These are phyloP conservation scores for Pampus argenteus DNA, from an alignment of 2,797 vertebrate genomes.

Conservation along the genomic window DNA sequence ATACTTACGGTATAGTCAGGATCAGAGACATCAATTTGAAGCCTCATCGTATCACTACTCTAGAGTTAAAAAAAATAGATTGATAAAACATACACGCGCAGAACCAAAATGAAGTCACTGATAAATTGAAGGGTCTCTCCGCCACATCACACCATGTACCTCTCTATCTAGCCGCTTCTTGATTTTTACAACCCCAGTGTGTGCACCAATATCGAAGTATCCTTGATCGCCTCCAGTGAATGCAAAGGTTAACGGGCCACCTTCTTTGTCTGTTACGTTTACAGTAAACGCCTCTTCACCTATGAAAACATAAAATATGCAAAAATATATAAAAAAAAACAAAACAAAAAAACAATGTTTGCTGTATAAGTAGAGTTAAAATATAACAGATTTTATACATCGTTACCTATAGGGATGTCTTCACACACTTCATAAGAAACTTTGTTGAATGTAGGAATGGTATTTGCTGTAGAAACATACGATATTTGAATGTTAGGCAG, in stretches of 20 bases:
- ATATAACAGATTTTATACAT: not conserved
- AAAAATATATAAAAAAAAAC: too few species aligned
- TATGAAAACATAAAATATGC: slow-evolving; percentile 72
- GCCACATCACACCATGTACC: slow-evolving; percentile 74
- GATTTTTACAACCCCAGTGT: slow-evolving; percentile 73
- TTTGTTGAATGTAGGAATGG: rapidly evolving
- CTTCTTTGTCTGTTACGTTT: slow-evolving; percentile 69
- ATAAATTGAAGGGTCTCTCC: not conserved
- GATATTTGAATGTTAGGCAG: not conserved
- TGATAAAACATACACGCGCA: not conserved
- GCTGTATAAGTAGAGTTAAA: not conserved
- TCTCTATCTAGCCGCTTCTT: slow-evolving; percentile 79
- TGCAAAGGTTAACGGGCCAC: slow-evolving; percentile 72
- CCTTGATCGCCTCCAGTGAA: slow-evolving; percentile 49
- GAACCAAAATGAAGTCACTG: not conserved
- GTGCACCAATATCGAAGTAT: slow-evolving; percentile 53
- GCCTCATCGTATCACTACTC: rapidly evolving
- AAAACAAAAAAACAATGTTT: not conserved
- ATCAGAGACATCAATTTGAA: not conserved
- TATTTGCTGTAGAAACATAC: slow-evolving; percentile 64
- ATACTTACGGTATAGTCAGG: rapidly evolving
- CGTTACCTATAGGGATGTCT: slow-evolving; percentile 57
- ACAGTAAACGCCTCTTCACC: slow-evolving; percentile 82
- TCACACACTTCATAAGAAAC: rapidly evolving
- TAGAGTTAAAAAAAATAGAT: slow-evolving; percentile 23